phyloP scores from a whole-genome alignment of 2,113 vertebrate species.

The Paradoxurus hermaphroditus region DNA sequence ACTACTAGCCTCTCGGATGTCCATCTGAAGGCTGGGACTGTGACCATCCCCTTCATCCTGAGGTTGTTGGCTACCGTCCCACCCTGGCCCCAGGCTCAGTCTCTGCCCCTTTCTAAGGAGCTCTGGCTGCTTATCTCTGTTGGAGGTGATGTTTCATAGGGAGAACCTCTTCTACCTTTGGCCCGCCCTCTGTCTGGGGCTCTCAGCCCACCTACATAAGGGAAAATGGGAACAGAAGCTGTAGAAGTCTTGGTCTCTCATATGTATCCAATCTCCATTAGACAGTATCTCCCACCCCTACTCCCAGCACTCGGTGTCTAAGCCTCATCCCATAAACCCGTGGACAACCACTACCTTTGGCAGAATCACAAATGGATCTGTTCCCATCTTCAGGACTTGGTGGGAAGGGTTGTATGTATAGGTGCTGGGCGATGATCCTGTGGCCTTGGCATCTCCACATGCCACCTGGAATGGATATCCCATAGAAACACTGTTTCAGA shows the following conservation, averaged over 20 bases:
- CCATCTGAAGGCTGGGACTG: neutral
- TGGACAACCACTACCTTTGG: neutral
- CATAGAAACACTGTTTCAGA: neutral
- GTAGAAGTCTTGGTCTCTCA: neutral
- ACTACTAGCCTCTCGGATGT: neutral
- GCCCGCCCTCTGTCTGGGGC: too few relatives aligned
- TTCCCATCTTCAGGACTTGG: neutral
- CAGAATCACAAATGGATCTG: neutral
- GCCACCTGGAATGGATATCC: neutral
- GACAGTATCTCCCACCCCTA: neutral
- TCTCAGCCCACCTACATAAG: accelerated
- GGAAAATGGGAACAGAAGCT: neutral
- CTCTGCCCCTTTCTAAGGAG: neutral
- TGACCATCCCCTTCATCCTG: neutral
- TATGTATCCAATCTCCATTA: neutral
- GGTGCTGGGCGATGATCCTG: neutral
- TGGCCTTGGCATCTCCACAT: neutral
- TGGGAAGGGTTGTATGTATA: neutral
- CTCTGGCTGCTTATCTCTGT: neutral
- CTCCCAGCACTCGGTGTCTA: accelerated
- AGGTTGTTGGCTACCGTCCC: neutral
- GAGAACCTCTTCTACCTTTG: neutral
- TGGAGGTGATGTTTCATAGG: neutral
- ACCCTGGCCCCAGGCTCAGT: neutral
- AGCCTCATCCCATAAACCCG: neutral